phyloP scores from a whole-genome alignment of 1,140 invertebrate species.

The Onthophagus taurus region DNA sequence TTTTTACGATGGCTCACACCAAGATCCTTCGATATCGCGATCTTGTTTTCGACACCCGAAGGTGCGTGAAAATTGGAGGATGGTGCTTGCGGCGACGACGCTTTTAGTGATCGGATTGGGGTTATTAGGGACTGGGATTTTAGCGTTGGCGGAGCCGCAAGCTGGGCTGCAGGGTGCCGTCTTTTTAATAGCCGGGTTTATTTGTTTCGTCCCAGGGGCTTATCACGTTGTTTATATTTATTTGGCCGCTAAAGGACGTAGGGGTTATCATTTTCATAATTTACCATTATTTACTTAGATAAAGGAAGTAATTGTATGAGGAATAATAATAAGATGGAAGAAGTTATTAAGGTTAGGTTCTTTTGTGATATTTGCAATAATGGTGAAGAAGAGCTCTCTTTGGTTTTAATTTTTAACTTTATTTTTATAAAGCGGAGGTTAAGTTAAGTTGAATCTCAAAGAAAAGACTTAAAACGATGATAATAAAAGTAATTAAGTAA shows the following conservation, averaged over 20 bases:
- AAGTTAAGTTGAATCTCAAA: no score
- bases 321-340: no score
- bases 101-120: constrained; percentile 68
- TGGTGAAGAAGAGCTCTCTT: no score
- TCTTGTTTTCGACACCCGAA: constrained; percentile 76
- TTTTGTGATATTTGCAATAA: no score
- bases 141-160: constrained; percentile 56
- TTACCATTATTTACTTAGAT: constrained; percentile 66
- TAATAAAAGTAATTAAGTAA: no score
- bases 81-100: constrained; percentile 67
- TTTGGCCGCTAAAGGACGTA: constrained; percentile 66
- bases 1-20: constrained; percentile 48
- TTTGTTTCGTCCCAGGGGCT: constrained; percentile 71
- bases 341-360: no score
- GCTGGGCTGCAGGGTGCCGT: constrained; percentile 67
- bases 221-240: constrained; percentile 79
- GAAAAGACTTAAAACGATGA: no score
- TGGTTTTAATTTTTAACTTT: no score
- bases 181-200: constrained; percentile 70
- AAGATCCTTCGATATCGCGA: constrained; percentile 46
- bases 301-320: no score
- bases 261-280: constrained; percentile 76
- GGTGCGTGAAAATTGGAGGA: constrained; percentile 75
- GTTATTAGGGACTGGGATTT: constrained; percentile 60
- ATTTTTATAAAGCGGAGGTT: no score